Conservation (phyloP, 2,113 vertebrate species). For the Nibea coibor region DNA sequence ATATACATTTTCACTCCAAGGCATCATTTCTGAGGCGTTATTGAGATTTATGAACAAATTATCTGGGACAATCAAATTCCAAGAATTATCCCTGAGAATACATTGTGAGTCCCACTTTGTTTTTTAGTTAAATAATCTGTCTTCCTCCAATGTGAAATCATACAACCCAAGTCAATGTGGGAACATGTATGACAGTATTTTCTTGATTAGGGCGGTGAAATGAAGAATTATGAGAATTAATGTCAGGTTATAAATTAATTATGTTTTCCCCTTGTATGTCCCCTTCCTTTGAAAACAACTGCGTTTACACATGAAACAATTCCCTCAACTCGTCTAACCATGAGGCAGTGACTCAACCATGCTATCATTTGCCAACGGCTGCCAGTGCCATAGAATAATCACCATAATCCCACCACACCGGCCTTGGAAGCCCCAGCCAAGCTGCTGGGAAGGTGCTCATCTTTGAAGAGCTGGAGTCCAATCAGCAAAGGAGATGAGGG, state of each 20-base stretch:
- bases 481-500: constrained; percentile 48
- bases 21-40: no score
- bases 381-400: constrained; percentile 29
- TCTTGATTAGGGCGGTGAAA: not conserved
- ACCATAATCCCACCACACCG: constrained; percentile 45
- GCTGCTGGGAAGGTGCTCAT: constrained; percentile 49
- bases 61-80: no score
- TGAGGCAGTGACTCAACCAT: constrained; percentile 13
- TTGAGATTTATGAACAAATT: no score
- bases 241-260: not conserved
- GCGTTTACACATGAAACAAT: not conserved
- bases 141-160: not conserved
- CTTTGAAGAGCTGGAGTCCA: constrained; percentile 50
- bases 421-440: constrained; percentile 12
- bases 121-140: not conserved
- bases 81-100: not conserved
- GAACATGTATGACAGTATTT: not conserved
- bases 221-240: not conserved
- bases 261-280: not conserved
- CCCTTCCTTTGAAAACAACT: not conserved
- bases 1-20: no score
- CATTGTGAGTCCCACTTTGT: not conserved
- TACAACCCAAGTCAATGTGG: not conserved
- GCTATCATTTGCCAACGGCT: constrained; percentile 29
- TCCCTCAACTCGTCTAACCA: not conserved